phyloP scores from a whole-genome alignment of 1,140 invertebrate genomes.

The Drosophila ananassae region DNA sequence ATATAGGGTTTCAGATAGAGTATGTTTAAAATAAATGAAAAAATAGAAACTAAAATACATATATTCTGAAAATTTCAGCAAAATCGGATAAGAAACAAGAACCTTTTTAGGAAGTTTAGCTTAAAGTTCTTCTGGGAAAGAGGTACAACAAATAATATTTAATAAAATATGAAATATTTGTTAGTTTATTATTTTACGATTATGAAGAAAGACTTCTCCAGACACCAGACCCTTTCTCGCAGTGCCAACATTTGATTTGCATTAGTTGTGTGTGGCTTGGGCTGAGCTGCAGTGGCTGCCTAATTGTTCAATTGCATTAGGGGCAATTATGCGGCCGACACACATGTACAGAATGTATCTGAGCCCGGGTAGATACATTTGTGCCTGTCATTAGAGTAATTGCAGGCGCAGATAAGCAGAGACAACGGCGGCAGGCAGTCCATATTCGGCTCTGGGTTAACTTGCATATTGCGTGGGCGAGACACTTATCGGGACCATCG shows the following conservation, averaged over 20 bases:
- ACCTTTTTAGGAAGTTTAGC: too few species aligned
- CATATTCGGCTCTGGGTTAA: slow-evolving; percentile 20
- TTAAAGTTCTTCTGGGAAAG: too few species aligned
- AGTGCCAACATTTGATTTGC: slow-evolving; percentile 37
- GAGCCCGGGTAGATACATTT: slow-evolving; percentile 11
- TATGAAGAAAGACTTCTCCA: too few species aligned
- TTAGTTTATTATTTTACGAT: too few species aligned
- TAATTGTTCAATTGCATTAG: slow-evolving; percentile 60
- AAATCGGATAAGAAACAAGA: too few species aligned
- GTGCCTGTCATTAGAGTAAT: slow-evolving; percentile 42
- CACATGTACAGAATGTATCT: slow-evolving; percentile 22
- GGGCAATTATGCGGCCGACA: slow-evolving; percentile 56
- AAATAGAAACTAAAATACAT: background rate
- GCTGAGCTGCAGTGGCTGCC: slow-evolving; percentile 41
- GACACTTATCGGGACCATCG: slow-evolving; percentile 4
- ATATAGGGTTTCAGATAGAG: too few species aligned
- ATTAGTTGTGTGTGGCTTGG: slow-evolving; percentile 25
- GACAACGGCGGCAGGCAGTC: slow-evolving; percentile 7
- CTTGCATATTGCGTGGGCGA: slow-evolving; percentile 24
- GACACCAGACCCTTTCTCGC: background rate
- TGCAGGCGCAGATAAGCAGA: slow-evolving; percentile 28
- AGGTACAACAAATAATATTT: too few species aligned
- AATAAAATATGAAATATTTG: too few species aligned
- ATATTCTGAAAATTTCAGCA: background rate
- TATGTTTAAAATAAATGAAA: too few species aligned